Evolutionary conservation across 2,888 invertebrate genomes (phyloP).

Genomic region (Anodontia alba): DNA sequence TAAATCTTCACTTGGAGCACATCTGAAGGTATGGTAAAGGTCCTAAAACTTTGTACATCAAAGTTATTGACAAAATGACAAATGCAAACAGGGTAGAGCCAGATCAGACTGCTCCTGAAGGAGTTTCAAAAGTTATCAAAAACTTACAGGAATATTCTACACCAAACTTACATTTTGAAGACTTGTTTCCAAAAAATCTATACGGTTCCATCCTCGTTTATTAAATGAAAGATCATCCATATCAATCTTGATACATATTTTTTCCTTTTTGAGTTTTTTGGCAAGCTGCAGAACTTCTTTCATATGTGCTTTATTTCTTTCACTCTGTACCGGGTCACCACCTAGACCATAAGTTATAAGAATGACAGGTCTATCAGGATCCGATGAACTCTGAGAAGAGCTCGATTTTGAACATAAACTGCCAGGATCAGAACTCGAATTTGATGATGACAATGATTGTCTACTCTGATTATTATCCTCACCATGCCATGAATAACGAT

Average conservation of each 20-base stretch:
- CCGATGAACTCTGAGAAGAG: not conserved
- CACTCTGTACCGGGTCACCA: no score
- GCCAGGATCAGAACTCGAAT: not conserved
- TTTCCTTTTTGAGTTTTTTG: constrained; percentile 1
- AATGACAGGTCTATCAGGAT: not conserved
- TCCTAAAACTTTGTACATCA: no score
- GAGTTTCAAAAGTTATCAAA: no score
- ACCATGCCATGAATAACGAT: not conserved
- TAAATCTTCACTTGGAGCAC: no score
- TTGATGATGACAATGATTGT: not conserved
- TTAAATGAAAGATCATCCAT: constrained; percentile 34
- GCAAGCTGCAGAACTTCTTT: constrained; percentile 8
- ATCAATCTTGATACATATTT: constrained; percentile 36
- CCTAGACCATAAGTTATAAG: not conserved
- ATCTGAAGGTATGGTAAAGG: no score
- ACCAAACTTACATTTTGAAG: not conserved
- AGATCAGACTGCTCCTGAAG: no score
- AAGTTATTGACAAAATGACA: no score
- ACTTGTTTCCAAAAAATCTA: constrained; percentile 44
- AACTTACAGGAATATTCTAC: no score
- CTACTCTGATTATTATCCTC: not conserved
- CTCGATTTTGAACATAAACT: no score
- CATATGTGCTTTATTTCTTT: constrained; percentile 16
- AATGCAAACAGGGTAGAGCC: no score
- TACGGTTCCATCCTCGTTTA: constrained; percentile 24